Conservation (phyloP, 2,797 vertebrate species). For the Remorina albescens region DNA sequence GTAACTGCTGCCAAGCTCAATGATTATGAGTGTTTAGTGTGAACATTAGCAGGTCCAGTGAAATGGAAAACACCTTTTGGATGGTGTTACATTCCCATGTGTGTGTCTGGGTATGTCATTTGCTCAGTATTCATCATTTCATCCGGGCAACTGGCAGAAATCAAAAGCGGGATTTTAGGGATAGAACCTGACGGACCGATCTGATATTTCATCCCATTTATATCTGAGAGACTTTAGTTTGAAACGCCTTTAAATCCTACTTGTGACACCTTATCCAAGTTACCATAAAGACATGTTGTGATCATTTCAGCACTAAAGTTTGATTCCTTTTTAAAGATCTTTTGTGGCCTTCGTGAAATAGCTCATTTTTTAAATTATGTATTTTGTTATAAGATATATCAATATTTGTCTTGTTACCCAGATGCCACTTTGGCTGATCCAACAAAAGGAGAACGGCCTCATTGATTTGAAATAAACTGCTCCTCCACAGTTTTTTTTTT, state of each 20-base stretch:
- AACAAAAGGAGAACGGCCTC: background rate
- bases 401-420: too few species aligned
- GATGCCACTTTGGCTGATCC: too few species aligned
- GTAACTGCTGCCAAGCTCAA: slow-evolving; percentile 12
- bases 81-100: background rate
- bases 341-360: too few species aligned
- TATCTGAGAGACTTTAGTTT: background rate
- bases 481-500: background rate
- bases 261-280: background rate
- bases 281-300: too few species aligned
- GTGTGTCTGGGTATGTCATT: slow-evolving; percentile 27
- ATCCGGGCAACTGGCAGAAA: too few species aligned
- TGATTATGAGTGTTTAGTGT: slow-evolving; percentile 23
- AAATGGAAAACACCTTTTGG: slow-evolving; percentile 20
- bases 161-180: too few species aligned
- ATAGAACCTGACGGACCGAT: too few species aligned
- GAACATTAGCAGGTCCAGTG: slow-evolving; percentile 21
- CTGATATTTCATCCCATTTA: background rate
- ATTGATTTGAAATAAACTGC: background rate
- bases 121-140: too few species aligned
- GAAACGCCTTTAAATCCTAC: background rate
- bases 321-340: too few species aligned
- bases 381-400: too few species aligned
- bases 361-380: too few species aligned
- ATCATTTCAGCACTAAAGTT: too few species aligned